phyloP scores from a whole-genome alignment of 2,888 invertebrate genomes.

The Tachina fera region DNA sequence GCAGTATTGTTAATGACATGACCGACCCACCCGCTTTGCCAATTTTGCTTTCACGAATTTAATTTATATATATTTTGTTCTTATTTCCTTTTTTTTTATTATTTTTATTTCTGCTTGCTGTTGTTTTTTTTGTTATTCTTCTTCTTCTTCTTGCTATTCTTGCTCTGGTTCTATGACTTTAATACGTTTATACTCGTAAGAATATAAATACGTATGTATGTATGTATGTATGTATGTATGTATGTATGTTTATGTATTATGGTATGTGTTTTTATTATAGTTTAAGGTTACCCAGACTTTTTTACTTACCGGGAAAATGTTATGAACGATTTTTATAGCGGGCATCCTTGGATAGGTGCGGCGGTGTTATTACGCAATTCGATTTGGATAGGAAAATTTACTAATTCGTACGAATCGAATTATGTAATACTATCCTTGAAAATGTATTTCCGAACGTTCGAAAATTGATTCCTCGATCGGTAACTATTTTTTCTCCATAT shows the following conservation, averaged over 20 bases:
- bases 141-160: neutral
- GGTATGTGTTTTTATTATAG: neutral
- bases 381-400: too few relatives aligned
- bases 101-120: neutral
- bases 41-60: conserved; percentile 50
- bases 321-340: too few relatives aligned
- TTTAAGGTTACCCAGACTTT: neutral
- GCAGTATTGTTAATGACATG: conserved; percentile 49
- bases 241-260: neutral
- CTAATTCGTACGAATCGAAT: too few relatives aligned
- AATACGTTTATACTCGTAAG: conserved; percentile 55
- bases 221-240: neutral
- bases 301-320: too few relatives aligned
- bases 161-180: conserved; percentile 41
- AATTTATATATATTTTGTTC: conserved; percentile 5
- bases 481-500: too few relatives aligned
- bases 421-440: too few relatives aligned
- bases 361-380: too few relatives aligned
- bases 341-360: too few relatives aligned
- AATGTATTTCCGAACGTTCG: too few relatives aligned
- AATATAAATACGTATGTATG: neutral
- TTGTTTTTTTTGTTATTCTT: conserved; percentile 10
- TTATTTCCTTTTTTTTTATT: neutral
- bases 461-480: too few relatives aligned
- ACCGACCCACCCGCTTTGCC: conserved; percentile 61